These are phyloP conservation scores for Bothrops jararaca DNA, from an alignment of 2,113 vertebrate genomes.

Conservation along the genomic window DNA sequence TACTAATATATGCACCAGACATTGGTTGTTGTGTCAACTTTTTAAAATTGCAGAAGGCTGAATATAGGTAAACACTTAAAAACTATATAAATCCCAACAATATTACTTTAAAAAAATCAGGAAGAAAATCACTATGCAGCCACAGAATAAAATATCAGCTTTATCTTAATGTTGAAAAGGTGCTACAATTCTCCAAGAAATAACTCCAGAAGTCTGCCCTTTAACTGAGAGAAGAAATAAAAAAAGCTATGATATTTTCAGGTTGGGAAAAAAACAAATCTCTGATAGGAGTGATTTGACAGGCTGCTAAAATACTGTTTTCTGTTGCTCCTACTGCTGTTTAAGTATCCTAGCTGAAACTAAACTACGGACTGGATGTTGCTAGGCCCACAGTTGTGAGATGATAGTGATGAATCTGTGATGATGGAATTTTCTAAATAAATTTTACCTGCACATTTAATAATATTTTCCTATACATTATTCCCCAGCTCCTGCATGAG, in stretches of 20 bases:
- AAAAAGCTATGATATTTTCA: slow-evolving; percentile 66
- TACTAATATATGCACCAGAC: slow-evolving; percentile 21
- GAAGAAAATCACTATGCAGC: neutral
- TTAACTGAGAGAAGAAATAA: slow-evolving; percentile 39
- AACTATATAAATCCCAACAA: neutral
- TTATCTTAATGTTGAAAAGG: slow-evolving; percentile 23
- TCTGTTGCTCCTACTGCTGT: slow-evolving; percentile 17
- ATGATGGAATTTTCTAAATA: neutral
- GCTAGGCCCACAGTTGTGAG: neutral
- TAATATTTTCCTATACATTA: neutral
- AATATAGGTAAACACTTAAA: neutral
- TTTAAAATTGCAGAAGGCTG: slow-evolving; percentile 13
- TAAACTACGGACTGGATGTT: neutral
- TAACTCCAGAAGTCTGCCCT: slow-evolving; percentile 44
- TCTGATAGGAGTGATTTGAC: slow-evolving; percentile 51
- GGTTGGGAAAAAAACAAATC: slow-evolving; percentile 43
- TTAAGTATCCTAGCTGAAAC: slow-evolving; percentile 6
- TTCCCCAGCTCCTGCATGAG: neutral
- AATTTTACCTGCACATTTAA: neutral
- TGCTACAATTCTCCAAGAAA: slow-evolving; percentile 44
- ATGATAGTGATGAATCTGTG: neutral
- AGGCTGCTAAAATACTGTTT: slow-evolving; percentile 34
- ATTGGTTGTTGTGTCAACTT: neutral
- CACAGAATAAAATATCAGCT: neutral
- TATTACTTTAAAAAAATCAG: slow-evolving; percentile 20